Conservation (phyloP, 2,888 invertebrate species). For the Xanthia togata region DNA sequence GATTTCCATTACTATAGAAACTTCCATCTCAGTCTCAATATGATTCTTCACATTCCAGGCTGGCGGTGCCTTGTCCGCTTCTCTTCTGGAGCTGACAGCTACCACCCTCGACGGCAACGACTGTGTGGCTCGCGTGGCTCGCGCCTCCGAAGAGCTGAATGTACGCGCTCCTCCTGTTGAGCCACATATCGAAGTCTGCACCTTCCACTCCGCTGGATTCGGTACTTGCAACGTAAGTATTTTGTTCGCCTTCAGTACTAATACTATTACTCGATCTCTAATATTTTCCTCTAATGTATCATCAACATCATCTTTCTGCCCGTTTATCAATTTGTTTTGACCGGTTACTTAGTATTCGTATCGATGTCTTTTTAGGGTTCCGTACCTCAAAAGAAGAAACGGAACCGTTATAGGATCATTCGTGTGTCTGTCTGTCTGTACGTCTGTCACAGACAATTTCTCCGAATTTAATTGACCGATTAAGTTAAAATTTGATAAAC, state of each 20-base stretch:
- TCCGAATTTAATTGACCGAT: too few relatives aligned
- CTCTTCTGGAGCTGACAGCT: constrained; percentile 65
- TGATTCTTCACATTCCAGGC: constrained; percentile 18
- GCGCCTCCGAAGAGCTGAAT: constrained; percentile 65
- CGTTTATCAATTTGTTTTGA: not conserved
- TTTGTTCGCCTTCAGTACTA: not conserved
- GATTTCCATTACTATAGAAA: not conserved
- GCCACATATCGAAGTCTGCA: constrained; percentile 78
- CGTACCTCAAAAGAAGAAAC: too few relatives aligned
- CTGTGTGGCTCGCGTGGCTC: constrained; percentile 63
- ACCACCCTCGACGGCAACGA: constrained; percentile 66
- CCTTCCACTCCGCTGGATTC: constrained; percentile 69
- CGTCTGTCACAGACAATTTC: too few relatives aligned
- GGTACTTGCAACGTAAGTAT: constrained; percentile 80
- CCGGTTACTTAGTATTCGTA: too few relatives aligned
- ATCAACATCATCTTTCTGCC: not conserved
- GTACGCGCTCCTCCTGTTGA: constrained; percentile 72
- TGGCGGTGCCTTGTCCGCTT: constrained; percentile 69
- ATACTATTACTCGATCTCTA: not conserved
- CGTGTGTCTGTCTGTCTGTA: too few relatives aligned
- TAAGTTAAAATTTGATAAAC: too few relatives aligned
- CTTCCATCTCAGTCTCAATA: not conserved
- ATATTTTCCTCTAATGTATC: constrained; percentile 9
- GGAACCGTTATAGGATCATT: too few relatives aligned
- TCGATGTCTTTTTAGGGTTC: not conserved